Evolutionary conservation across 2,797 vertebrate genomes (phyloP).

Genomic region (Eurystomus glaucurus): DNA sequence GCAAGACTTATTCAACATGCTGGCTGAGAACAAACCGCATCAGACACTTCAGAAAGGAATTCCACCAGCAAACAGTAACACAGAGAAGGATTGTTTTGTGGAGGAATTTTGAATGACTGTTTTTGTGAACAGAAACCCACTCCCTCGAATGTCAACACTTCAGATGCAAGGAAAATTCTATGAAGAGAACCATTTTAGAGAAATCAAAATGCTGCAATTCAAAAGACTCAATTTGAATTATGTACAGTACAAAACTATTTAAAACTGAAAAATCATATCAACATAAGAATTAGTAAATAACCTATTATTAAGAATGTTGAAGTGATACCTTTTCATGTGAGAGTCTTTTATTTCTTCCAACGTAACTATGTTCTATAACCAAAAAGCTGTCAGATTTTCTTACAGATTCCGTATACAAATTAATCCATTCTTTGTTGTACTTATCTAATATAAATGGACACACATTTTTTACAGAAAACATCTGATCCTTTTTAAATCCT

Average conservation of each 20-base stretch:
- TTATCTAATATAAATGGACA: background rate
- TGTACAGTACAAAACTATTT: background rate
- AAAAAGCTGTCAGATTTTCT: background rate
- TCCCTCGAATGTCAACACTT: background rate
- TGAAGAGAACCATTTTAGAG: background rate
- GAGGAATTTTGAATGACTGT: constrained; percentile 13
- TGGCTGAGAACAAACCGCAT: constrained; percentile 12
- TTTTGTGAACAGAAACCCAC: constrained; percentile 33
- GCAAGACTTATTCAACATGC: background rate
- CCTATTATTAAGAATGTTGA: background rate
- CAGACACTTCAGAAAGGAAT: constrained; percentile 36
- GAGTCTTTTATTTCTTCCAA: background rate
- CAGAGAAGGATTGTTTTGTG: constrained; percentile 22
- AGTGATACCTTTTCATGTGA: background rate
- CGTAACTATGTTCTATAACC: background rate
- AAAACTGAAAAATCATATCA: background rate
- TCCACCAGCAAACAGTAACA: background rate
- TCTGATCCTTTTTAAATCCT: background rate
- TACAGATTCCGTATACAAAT: background rate
- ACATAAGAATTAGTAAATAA: background rate
- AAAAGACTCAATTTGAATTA: background rate
- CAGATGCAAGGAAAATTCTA: background rate
- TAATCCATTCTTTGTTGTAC: background rate
- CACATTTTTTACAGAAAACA: background rate
- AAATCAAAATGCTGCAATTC: background rate